Evolutionary conservation across 2,113 vertebrate genomes (phyloP).

Genomic region (Pimephales promelas): DNA sequence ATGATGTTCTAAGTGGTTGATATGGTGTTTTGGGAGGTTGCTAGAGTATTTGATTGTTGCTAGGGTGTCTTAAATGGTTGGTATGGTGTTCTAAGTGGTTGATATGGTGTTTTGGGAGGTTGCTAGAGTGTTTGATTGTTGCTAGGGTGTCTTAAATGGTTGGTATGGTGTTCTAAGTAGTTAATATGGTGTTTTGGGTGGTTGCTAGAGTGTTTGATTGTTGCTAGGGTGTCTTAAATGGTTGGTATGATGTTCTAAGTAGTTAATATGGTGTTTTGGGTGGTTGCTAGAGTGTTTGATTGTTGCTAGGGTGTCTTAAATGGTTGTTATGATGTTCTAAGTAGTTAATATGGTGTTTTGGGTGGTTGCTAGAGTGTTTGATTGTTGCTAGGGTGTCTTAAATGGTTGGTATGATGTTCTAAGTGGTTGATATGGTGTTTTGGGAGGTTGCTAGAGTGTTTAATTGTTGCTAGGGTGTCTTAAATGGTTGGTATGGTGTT

Average conservation of each 20-base stretch:
- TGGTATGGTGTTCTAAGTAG: not conserved
- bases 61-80: too few relatives aligned
- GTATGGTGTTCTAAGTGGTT: too few relatives aligned
- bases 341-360: not conserved
- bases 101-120: not conserved
- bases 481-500: not conserved
- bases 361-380: not conserved
- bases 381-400: not conserved
- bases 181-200: not conserved
- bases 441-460: not conserved
- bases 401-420: not conserved
- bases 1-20: too few relatives aligned
- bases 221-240: not conserved
- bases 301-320: not conserved
- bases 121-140: not conserved
- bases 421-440: not conserved
- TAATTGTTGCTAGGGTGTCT: not conserved
- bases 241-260: not conserved
- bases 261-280: not conserved
- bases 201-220: not conserved
- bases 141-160: not conserved
- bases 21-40: not conserved
- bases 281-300: not conserved
- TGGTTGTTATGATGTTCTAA: not conserved
- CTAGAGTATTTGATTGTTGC: not conserved